Base-by-base conservation (phyloP, 1,140 invertebrate genomes). In the Nephila pilipes region DNA sequence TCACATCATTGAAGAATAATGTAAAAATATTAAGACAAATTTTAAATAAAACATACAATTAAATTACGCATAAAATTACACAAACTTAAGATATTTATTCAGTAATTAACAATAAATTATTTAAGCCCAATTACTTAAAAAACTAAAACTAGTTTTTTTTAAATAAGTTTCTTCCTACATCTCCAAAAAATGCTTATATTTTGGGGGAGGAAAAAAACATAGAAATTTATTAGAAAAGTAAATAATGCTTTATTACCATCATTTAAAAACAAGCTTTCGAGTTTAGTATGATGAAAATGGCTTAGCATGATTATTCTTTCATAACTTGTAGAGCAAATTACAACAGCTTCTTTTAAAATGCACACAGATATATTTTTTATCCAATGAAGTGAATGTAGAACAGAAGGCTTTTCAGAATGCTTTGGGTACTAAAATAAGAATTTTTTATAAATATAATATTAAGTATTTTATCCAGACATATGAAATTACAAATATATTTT, bases 241-340 rank as follows among this genome's bases (percentile, higher is more conserved):
- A 65, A 65, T 25, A 65, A 14, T 65, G 6, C 5, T n/a, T n/a
- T 18, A 14, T 79, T 85, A 93, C 92, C 85, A 38, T 89, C 87
- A 32, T 79, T 46, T 20, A 92, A 92, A 93, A 94, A 94, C 0
- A 65, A 87, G 18, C 92, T 94, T 89, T 94, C 93, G 22, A 94
- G 22, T 69, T 89, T 80, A 63, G 93, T 90, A 58, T 93, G 92
- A 58, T 91, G 87, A 55, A 93, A 92, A 93, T 94, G 94, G 0
- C 90, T 55, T 2, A 94, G 63, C 32, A 94, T 85, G 18, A 94
- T 81, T 16, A 80, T 4, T 16, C 93, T 63, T 69, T 94, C 93
- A 87, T 93, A 94, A 18, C 20, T 63, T 32, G 81, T 80, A 25
- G 69, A n/a, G 58, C 93, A 94, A 0, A 20, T 36, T 46, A 92